These are phyloP conservation scores for Numida meleagris DNA, from an alignment of 2,113 vertebrate species.

Conservation along the genomic window DNA sequence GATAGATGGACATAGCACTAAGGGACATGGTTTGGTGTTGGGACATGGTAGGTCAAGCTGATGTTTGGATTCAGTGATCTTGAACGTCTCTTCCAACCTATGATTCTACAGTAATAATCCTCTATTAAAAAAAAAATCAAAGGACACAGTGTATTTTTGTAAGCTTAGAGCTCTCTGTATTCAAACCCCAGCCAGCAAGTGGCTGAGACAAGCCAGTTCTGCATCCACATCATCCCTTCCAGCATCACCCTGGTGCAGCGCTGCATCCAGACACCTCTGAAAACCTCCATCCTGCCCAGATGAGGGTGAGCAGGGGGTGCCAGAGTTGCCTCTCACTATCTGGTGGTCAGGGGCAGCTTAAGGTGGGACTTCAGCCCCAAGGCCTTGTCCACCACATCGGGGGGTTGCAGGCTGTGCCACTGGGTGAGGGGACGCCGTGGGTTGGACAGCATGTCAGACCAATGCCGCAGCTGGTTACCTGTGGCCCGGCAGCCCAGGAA, in stretches of 20 bases:
- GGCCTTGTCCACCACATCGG: constrained; percentile 82
- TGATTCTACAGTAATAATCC: background rate
- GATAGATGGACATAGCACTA: background rate
- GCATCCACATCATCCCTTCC: rapidly evolving
- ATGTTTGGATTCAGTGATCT: background rate
- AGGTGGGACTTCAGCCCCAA: constrained; percentile 77
- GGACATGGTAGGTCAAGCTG: background rate
- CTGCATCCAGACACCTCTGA: background rate
- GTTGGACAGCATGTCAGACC: constrained; percentile 95
- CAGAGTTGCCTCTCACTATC: background rate
- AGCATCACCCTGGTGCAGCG: rapidly evolving
- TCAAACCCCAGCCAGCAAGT: rapidly evolving
- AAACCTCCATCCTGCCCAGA: background rate
- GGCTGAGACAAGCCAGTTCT: background rate
- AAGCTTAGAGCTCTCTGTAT: background rate
- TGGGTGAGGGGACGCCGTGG: constrained; percentile 89
- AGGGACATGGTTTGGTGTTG: background rate
- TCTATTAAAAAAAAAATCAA: background rate
- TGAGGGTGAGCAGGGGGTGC: background rate
- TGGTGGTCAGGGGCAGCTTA: constrained; percentile 68
- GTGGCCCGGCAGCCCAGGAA: constrained; percentile 85
- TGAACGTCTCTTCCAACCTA: background rate
- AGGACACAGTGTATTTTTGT: background rate
- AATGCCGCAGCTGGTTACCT: constrained; percentile 91
- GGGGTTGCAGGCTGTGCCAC: constrained; percentile 90